Conservation (phyloP, 1,140 invertebrate genomes). For the Muscidifurax raptorellus region DNA sequence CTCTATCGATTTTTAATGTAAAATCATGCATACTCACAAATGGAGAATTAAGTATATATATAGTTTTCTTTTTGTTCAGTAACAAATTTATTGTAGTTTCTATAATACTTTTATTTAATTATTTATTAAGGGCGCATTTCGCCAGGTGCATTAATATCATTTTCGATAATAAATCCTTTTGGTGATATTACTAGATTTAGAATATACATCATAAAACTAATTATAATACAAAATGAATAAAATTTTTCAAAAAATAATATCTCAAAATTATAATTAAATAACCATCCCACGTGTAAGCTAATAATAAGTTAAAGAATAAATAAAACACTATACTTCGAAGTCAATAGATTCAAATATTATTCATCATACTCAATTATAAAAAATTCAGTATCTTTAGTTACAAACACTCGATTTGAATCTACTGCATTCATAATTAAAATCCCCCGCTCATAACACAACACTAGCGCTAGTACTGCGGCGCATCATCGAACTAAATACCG, state of each 20-base stretch:
- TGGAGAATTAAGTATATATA: slow-evolving; percentile 28
- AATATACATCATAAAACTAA: not conserved
- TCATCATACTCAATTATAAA: no score
- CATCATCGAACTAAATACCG: no score
- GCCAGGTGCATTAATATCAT: slow-evolving; percentile 19
- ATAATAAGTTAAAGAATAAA: slow-evolving; percentile 31
- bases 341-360: no score
- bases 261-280: no score
- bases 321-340: slow-evolving; percentile 46
- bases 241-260: not conserved
- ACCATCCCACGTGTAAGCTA: slow-evolving; percentile 22
- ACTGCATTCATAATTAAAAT: no score
- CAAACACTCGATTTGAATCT: no score
- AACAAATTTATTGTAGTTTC: slow-evolving; percentile 29
- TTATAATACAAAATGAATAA: not conserved
- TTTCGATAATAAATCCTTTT: not conserved
- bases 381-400: no score
- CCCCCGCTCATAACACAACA: no score
- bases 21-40: slow-evolving; percentile 18
- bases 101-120: slow-evolving; percentile 44
- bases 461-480: no score
- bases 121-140: slow-evolving; percentile 21
- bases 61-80: no score
- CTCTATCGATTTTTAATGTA: no score
- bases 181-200: no score